Conservation (phyloP, 2,113 vertebrate species). For the Agapornis roseicollis region DNA sequence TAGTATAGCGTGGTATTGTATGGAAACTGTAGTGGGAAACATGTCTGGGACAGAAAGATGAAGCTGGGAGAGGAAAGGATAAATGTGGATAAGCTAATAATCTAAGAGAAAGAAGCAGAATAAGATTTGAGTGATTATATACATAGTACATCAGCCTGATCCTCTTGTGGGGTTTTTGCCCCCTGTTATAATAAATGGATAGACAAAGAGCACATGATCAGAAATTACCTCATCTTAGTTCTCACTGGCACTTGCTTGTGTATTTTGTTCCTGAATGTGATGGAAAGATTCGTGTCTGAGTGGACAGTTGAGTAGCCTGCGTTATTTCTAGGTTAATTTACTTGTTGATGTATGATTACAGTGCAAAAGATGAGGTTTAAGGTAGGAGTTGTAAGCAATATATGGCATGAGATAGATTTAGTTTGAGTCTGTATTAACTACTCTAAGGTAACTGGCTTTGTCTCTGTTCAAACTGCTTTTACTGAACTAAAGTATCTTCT, state of each 20-base stretch:
- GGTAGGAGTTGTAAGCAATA: background rate
- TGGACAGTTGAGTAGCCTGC: background rate
- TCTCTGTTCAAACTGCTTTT: background rate
- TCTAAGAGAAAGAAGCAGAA: background rate
- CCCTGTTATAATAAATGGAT: background rate
- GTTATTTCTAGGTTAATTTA: background rate
- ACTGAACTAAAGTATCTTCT: background rate
- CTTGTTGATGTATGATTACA: background rate
- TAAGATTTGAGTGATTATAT: background rate
- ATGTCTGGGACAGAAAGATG: background rate
- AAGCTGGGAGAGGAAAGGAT: background rate
- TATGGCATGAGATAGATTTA: background rate
- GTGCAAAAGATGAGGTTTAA: background rate
- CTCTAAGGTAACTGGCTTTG: background rate
- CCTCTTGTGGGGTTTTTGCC: rapidly evolving
- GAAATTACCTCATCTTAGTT: background rate
- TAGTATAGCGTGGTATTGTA: background rate
- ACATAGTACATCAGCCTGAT: background rate
- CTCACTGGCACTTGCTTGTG: background rate
- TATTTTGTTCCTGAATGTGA: background rate
- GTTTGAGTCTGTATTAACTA: background rate
- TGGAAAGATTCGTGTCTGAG: background rate
- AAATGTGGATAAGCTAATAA: background rate
- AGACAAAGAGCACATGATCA: background rate
- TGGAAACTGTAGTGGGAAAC: background rate